These are phyloP conservation scores for Odontomachus brunneus DNA, from an alignment of 1,140 invertebrate genomes.

Conservation along the genomic window DNA sequence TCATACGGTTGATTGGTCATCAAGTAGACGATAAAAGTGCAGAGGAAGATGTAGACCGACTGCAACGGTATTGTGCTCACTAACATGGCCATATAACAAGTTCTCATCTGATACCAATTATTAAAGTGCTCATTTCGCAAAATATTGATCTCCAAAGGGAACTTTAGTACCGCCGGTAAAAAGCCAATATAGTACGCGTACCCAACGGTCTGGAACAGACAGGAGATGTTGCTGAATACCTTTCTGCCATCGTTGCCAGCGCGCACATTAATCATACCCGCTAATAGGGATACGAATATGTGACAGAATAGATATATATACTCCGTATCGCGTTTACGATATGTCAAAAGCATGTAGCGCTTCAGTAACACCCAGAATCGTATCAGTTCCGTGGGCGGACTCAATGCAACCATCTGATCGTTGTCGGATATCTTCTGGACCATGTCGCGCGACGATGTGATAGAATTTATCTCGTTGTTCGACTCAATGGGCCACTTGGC, in stretches of 20 bases:
- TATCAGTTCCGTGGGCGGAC: conserved; percentile 87
- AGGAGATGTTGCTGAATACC: conserved; percentile 90
- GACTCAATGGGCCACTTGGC: conserved; percentile 80
- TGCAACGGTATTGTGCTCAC: conserved; percentile 89
- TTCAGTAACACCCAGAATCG: conserved; percentile 88
- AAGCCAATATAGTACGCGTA: conserved; percentile 91
- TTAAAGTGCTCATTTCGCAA: conserved; percentile 96
- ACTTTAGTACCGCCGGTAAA: conserved; percentile 91
- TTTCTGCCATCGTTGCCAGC: conserved; percentile 89
- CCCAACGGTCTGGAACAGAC: conserved; percentile 87
- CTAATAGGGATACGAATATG: conserved; percentile 89
- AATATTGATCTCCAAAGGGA: conserved; percentile 93
- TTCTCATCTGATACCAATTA: conserved; percentile 97
- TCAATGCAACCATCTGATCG: conserved; percentile 83
- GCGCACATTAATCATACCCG: conserved; percentile 88
- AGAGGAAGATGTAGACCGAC: conserved; percentile 87
- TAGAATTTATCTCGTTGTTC: conserved; percentile 73
- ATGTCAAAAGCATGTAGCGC: conserved; percentile 87
- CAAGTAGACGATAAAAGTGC: conserved; percentile 91
- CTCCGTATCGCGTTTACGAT: conserved; percentile 91
- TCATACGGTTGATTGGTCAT: conserved; percentile 93
- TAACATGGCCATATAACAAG: conserved; percentile 93
- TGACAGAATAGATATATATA: conserved; percentile 89
- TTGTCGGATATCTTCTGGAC: conserved; percentile 64
- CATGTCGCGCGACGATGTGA: neutral